Evolutionary conservation across 2,113 vertebrate genomes (phyloP).

Genomic region (Lathamus discolor): DNA sequence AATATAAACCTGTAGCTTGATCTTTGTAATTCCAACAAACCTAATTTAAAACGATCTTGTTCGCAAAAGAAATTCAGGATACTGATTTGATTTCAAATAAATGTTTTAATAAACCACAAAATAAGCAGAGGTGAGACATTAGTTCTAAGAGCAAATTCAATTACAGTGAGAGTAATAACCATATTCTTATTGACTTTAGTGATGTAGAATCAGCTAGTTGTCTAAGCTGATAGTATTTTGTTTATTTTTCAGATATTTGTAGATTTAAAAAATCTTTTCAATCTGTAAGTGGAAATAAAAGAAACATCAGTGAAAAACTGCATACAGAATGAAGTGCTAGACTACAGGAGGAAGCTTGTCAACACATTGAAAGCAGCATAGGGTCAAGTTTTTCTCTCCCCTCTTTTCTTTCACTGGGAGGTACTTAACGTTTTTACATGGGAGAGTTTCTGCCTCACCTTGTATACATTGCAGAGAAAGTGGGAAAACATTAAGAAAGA

Average conservation of each 20-base stretch:
- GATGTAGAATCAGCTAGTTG: not conserved
- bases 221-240: not conserved
- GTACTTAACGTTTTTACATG: not conserved
- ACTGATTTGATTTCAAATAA: not conserved
- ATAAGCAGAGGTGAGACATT: not conserved
- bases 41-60: not conserved
- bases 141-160: not conserved
- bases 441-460: not conserved
- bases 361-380: not conserved
- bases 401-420: not conserved
- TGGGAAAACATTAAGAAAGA: not conserved
- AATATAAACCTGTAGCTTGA: not conserved
- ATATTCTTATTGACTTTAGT: not conserved
- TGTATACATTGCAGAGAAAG: not conserved
- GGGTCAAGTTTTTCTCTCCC: not conserved
- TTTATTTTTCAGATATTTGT: not conserved
- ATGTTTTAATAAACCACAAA: not conserved
- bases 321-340: not conserved
- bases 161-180: not conserved
- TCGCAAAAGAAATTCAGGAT: not conserved
- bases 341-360: not conserved
- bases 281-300: not conserved
- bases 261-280: not conserved
- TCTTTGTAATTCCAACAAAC: not conserved
- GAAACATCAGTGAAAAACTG: not conserved